A percentile compares a stretch with the other conserved stretches of the same genome.
These are phyloP conservation scores for Leucophenga montana DNA, from an alignment of 2,888 invertebrate genomes.

Conservation along the genomic window DNA sequence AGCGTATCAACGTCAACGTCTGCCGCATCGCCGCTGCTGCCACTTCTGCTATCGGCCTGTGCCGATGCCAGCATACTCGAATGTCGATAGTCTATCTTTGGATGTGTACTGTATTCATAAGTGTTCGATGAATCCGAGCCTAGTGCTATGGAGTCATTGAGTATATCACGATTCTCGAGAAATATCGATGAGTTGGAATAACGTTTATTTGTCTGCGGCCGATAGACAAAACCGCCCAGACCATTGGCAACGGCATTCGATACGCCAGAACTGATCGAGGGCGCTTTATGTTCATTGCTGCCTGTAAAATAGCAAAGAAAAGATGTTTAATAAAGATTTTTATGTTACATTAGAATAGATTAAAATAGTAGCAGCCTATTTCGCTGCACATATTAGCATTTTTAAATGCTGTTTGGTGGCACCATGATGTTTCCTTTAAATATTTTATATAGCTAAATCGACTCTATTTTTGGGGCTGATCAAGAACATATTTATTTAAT, in stretches of 20 bases:
- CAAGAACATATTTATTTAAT: too few species aligned
- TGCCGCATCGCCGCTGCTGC: conserved; percentile 49
- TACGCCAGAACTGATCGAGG: conserved; percentile 68
- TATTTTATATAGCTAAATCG: too few species aligned
- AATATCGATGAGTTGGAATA: conserved; percentile 73
- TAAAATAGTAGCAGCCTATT: too few species aligned
- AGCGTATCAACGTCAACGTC: conserved; percentile 57
- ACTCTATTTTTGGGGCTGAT: too few species aligned
- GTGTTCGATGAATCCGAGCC: conserved; percentile 52
- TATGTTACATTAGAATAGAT: neutral
- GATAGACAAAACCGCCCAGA: conserved; percentile 66
- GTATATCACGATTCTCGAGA: conserved; percentile 73
- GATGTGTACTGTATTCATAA: conserved; percentile 63
- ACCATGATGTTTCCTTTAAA: too few species aligned
- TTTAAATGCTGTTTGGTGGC: too few species aligned
- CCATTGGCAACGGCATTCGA: conserved; percentile 70
- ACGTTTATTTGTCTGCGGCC: conserved; percentile 65
- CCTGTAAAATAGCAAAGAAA: conserved; percentile 46
- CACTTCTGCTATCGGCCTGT: conserved; percentile 48
- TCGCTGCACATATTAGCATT: too few species aligned
- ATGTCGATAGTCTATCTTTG: conserved; percentile 71
- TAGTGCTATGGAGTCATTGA: conserved; percentile 66
- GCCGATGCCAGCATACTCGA: conserved; percentile 66
- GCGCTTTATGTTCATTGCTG: conserved; percentile 69
- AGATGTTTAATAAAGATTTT: neutral